Evolutionary conservation across 2,113 vertebrate species (phyloP).

Genomic region (Pseudonaja textilis): DNA sequence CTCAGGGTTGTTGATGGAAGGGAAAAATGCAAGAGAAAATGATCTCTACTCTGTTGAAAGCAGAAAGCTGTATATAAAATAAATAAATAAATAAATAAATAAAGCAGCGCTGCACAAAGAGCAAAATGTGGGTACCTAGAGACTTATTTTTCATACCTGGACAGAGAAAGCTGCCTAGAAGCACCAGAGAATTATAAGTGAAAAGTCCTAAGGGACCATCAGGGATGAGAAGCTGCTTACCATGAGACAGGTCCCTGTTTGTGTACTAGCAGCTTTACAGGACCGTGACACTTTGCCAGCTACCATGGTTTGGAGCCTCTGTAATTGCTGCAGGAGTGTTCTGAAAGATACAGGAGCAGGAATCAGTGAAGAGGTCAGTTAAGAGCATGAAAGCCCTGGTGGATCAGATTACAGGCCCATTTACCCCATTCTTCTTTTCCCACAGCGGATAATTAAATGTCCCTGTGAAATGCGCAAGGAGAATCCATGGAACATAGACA

Average conservation of each 20-base stretch:
- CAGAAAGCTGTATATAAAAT: background rate
- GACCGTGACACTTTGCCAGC: conserved; percentile 90
- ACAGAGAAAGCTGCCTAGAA: background rate
- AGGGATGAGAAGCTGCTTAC: conserved; percentile 66
- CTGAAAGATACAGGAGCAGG: conserved; percentile 66
- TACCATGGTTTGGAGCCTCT: conserved; percentile 90
- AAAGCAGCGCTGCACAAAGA: background rate
- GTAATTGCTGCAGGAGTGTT: conserved; percentile 94
- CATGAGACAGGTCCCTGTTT: conserved; percentile 97
- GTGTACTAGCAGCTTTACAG: conserved; percentile 87
- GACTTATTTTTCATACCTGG: background rate
- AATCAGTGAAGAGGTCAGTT: background rate
- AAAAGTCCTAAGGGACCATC: background rate
- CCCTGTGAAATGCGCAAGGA: background rate
- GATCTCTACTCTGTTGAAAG: background rate
- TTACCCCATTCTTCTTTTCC: background rate
- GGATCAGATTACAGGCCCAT: background rate
- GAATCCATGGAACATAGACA: background rate
- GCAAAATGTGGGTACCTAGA: background rate
- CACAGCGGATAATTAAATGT: background rate
- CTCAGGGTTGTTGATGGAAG: background rate
- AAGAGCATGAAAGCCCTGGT: no score
- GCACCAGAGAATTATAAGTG: background rate
- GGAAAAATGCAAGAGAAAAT: background rate
- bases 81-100: background rate